A percentile compares a stretch with the other conserved stretches of the same genome.
Evolutionary conservation across 2,888 invertebrate species (phyloP).

Genomic region (Thymelicus lineola): DNA sequence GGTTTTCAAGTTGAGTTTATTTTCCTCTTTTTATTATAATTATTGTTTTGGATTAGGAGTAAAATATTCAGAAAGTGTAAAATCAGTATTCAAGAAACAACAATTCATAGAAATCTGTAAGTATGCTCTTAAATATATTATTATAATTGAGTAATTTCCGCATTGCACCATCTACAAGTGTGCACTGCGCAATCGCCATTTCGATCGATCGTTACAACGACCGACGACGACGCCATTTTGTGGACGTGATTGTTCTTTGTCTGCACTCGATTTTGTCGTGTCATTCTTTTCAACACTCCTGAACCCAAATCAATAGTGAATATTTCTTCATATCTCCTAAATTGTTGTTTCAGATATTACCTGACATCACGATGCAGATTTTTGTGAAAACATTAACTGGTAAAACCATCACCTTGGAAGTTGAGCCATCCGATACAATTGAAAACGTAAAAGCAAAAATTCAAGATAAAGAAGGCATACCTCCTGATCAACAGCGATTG

Average conservation of each 20-base stretch:
- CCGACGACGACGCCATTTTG: conserved; percentile 72
- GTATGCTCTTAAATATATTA: background rate
- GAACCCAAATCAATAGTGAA: conserved; percentile 21
- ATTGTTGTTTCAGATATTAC: conserved; percentile 44
- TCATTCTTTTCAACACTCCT: conserved; percentile 12
- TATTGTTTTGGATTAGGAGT: background rate
- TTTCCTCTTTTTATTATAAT: background rate
- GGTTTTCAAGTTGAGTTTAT: background rate
- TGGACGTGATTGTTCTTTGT: conserved; percentile 71
- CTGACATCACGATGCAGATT: conserved; percentile 48
- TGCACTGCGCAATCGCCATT: conserved; percentile 31
- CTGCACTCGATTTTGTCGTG: conserved; percentile 32
- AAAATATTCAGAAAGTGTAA: background rate
- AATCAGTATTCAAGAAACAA: background rate
- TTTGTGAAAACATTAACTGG: conserved; percentile 68
- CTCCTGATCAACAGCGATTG: conserved; percentile 51
- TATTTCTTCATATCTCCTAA: conserved; percentile 34
- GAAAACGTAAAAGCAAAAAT: conserved; percentile 10
- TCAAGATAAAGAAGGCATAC: conserved; percentile 46
- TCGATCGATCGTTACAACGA: conserved; percentile 32
- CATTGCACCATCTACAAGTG: conserved; percentile 38
- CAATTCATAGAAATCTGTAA: background rate
- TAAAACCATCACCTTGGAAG: conserved; percentile 83
- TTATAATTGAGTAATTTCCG: conserved; percentile 19
- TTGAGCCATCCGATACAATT: conserved; percentile 67